Evolutionary conservation across 2,888 invertebrate species (phyloP), one percentile per base, ranked within the genome.

Genomic region (Heliconius charithonia): DNA sequence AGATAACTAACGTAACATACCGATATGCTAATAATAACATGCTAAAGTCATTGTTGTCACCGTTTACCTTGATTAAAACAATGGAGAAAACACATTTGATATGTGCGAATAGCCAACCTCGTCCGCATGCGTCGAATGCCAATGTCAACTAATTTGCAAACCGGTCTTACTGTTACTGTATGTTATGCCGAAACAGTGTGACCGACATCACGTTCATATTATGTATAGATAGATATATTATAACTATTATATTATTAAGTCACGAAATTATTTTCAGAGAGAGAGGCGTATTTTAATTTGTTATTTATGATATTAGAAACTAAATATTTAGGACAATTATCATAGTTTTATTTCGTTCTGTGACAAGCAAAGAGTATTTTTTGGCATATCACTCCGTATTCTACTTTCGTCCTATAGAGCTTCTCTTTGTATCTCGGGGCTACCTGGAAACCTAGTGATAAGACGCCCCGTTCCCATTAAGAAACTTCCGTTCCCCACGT

Each of bases 121-220:
- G 78, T 69, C 65, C 66, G 76, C 77, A 72, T 79, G 80, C 77
- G 65, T 45, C 89, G 93, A 93, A 92, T 93, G 91, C 90, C 92
- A 93, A 93, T 92, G 92, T 90, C 91, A 90, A 87, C 87, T 91
- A 85, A 93, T 93, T 93, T 92, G 91, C 91, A 93, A 93, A 91
- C 92, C 86, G 85, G 91, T 90, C 89, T 84, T 90, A 91, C 92
- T 89, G 91, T 91, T 91, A 51, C 51, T 51, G 22, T 9, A 91
- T 88, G 90, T 91, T 91, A 91, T 83, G 85, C 85, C 83, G 82
- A 87, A 86, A 86, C 85, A 82, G 84, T 86, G 84, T 91, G 91
- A 91, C 93, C 93, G 85, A 93, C 79, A 78, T 81, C 79, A 79
- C 81, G 82, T 77, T 41, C 73, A 27, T 80, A 76, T 76, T 78